Conservation (phyloP, 2,888 invertebrate genomes). For the Clivina fossor region DNA sequence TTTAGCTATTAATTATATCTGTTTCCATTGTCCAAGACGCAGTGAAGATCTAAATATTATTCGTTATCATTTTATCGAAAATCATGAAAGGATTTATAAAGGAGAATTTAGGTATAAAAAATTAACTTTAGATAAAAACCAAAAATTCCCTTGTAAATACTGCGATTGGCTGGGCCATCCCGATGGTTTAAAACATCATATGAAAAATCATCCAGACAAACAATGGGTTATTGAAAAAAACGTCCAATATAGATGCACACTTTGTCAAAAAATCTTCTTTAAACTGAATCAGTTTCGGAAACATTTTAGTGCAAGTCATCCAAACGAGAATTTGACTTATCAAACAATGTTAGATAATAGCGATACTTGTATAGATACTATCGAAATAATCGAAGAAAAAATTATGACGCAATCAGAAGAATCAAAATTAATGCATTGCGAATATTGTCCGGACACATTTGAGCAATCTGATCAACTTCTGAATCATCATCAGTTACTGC, state of each 20-base stretch:
- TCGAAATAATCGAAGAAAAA: constrained; percentile 41
- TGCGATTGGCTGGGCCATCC: constrained; percentile 47
- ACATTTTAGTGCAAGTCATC: constrained; percentile 45
- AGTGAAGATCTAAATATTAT: constrained; percentile 35
- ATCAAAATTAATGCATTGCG: constrained; percentile 34
- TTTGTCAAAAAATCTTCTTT: constrained; percentile 43
- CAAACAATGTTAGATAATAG: constrained; percentile 42
- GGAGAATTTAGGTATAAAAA: constrained; percentile 32
- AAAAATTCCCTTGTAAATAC: constrained; percentile 42
- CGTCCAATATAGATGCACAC: constrained; percentile 44
- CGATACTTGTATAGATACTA: constrained; percentile 41
- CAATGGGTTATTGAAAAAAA: constrained; percentile 37
- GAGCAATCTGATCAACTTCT: constrained; percentile 46
- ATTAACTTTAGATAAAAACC: constrained; percentile 10
- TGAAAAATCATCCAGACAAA: constrained; percentile 46
- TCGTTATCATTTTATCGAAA: constrained; percentile 39
- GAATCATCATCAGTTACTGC: constrained; percentile 50
- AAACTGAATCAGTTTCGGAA: constrained; percentile 40
- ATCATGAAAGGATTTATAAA: constrained; percentile 37
- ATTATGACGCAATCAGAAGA: constrained; percentile 6
- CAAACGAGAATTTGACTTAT: constrained; percentile 43
- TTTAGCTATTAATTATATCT: constrained; percentile 33
- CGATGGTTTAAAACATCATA: constrained; percentile 49
- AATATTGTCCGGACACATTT: constrained; percentile 49
- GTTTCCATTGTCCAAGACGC: constrained; percentile 42